Evolutionary conservation across 2,113 vertebrate species (phyloP).

Genomic region (Lepus americanus): DNA sequence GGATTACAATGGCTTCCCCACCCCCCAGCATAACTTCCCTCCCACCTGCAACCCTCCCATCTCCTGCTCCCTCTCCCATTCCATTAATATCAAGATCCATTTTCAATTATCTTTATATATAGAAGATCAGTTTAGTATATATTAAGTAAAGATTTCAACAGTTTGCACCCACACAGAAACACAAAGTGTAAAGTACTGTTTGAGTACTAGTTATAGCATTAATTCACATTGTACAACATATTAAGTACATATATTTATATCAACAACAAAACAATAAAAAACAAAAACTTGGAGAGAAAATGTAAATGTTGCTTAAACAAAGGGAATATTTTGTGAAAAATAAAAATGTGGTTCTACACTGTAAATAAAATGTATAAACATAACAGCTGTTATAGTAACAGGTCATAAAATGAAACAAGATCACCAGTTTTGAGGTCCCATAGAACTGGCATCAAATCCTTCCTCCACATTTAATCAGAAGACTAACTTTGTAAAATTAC

Average conservation of each 20-base stretch:
- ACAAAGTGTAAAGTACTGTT: too few species aligned
- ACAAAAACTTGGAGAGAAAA: not conserved
- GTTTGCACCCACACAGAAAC: too few species aligned
- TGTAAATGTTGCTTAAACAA: not conserved
- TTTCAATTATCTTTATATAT: too few species aligned
- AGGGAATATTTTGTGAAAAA: constrained; percentile 4
- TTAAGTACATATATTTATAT: not conserved
- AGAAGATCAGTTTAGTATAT: too few species aligned
- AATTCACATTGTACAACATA: too few species aligned
- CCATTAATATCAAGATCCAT: too few species aligned
- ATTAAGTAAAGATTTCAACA: too few species aligned
- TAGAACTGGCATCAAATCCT: not conserved
- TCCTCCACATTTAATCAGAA: not conserved
- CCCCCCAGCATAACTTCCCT: too few species aligned
- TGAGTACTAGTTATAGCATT: too few species aligned
- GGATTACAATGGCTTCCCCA: too few species aligned
- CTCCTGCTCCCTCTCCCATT: too few species aligned
- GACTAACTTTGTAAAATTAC: not conserved
- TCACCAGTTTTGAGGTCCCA: not conserved
- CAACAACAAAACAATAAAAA: not conserved
- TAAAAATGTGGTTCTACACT: not conserved
- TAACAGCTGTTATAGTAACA: not conserved
- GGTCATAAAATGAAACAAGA: not conserved
- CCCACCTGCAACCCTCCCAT: too few species aligned
- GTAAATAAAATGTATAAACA: not conserved